Conservation (phyloP, 2,113 vertebrate species). For the Falco punctatus region DNA sequence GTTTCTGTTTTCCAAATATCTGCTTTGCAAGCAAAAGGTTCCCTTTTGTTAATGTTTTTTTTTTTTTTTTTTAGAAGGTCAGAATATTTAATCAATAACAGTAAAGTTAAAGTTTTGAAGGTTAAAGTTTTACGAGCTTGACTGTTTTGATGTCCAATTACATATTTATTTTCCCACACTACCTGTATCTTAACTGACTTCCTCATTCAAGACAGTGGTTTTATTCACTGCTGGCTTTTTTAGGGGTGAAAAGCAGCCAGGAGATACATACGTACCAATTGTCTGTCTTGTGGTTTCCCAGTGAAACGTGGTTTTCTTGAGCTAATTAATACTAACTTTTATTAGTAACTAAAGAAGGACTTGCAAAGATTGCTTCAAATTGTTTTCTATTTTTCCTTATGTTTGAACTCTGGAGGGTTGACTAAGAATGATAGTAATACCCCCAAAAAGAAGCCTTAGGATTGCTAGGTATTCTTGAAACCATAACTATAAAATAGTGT, state of each 20-base stretch:
- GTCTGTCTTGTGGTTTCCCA: background rate
- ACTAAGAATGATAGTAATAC: background rate
- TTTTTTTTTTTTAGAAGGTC: background rate
- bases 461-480: background rate
- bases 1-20: background rate
- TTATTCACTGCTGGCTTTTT: background rate
- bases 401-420: background rate
- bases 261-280: background rate
- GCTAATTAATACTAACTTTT: background rate
- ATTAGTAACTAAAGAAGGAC: background rate
- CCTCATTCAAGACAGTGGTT: background rate
- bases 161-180: conserved; percentile 21
- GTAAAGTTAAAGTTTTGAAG: background rate
- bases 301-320: background rate
- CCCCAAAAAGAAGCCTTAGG: background rate
- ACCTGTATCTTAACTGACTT: background rate
- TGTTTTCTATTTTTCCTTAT: background rate
- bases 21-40: background rate
- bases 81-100: conserved; percentile 27
- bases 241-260: background rate
- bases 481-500: background rate
- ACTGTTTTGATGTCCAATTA: background rate
- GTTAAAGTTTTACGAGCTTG: conserved; percentile 45
- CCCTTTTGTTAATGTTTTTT: background rate
- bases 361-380: background rate